Evolutionary conservation across 2,797 vertebrate species (phyloP).

Genomic region (Acestrorhynchus altus): DNA sequence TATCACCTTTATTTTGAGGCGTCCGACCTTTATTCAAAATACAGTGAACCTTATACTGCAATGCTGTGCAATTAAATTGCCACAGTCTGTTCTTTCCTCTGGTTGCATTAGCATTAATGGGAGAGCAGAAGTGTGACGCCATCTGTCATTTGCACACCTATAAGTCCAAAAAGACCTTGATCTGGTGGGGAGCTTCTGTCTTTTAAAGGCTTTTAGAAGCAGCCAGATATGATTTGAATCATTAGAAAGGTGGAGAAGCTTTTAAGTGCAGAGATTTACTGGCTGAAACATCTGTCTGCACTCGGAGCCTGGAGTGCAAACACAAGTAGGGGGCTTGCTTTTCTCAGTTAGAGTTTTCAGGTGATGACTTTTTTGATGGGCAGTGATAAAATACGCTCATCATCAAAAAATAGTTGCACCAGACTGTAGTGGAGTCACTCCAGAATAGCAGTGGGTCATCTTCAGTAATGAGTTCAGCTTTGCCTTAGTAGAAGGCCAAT

Average conservation of each 20-base stretch:
- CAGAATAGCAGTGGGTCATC: no score
- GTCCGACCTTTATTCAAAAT: neutral
- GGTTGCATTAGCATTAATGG: slow-evolving; percentile 35
- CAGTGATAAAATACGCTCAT: no score
- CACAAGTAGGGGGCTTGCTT: neutral
- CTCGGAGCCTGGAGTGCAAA: neutral
- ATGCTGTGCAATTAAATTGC: slow-evolving; percentile 21
- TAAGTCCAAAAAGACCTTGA: neutral
- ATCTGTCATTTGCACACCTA: slow-evolving; percentile 16
- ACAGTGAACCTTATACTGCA: slow-evolving; percentile 15
- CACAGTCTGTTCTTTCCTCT: slow-evolving; percentile 1
- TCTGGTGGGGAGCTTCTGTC: neutral
- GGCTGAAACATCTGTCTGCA: slow-evolving; percentile 8
- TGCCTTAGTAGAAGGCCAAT: no score
- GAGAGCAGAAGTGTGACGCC: slow-evolving; percentile 1
- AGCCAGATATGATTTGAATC: neutral
- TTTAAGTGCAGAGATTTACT: neutral
- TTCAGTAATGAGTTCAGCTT: no score
- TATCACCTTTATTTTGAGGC: no score
- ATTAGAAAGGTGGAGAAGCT: neutral
- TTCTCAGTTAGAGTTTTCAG: neutral
- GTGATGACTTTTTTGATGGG: slow-evolving; percentile 2
- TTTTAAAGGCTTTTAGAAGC: slow-evolving; percentile 7
- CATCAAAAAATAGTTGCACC: neutral
- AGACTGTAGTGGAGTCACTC: neutral